Conservation (phyloP, 2,113 vertebrate genomes). For the Ia io region DNA sequence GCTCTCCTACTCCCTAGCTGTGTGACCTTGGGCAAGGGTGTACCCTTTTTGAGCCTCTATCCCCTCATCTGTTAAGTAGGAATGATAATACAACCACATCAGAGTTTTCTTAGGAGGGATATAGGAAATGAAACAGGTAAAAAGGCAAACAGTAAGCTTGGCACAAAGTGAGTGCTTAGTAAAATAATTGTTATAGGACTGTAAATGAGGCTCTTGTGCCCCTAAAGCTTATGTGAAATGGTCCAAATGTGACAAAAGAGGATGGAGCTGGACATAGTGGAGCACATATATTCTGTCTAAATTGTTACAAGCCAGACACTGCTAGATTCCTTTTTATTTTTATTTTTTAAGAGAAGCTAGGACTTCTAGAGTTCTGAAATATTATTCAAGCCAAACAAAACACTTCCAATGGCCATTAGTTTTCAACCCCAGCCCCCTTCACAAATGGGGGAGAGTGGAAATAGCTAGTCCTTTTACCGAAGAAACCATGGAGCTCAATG, state of each 20-base stretch:
- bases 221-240: constrained; percentile 5
- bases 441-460: not conserved
- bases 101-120: not conserved
- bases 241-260: not conserved
- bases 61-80: constrained; percentile 34
- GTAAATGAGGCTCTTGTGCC: not conserved
- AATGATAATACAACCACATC: constrained; percentile 35
- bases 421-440: not conserved
- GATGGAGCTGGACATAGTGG: not conserved
- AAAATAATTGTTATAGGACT: constrained; percentile 38
- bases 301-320: not conserved
- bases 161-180: constrained; percentile 33
- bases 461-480: not conserved
- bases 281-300: not conserved
- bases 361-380: constrained; percentile 44
- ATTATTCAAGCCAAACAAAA: constrained; percentile 36
- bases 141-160: not conserved
- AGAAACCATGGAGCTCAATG: not conserved
- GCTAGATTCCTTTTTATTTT: not conserved
- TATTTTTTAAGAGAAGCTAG: not conserved
- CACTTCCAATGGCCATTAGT: not conserved
- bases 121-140: not conserved
- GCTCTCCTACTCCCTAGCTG: not conserved
- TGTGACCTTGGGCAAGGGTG: constrained; percentile 74
- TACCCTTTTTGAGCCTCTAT: constrained; percentile 4